Evolutionary conservation across 2,888 invertebrate species (phyloP), one percentile per base, ranked within the genome.

Genomic region (Amblyjoppa proteus): DNA sequence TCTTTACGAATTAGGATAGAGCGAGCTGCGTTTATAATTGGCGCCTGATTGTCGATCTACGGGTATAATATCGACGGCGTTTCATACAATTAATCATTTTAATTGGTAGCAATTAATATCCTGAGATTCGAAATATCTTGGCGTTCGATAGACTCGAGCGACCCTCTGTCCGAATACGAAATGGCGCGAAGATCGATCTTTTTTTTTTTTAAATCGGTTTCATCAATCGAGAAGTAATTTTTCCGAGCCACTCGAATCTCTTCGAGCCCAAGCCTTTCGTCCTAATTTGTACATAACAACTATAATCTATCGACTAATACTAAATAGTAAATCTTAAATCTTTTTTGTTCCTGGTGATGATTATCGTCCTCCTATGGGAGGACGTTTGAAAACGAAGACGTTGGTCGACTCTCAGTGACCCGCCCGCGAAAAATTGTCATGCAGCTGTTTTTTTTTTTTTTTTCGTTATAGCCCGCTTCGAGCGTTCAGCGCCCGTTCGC

Each of bases 81-180:
- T 81, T 81, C 74, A 41, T 86, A 78, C 70, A 51, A 85, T 69
- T 75, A 79, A 79, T 45, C 64, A 71, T 74, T 75, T 66, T 58
- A 69, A 38, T 31, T 64, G 56, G 74, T 83, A 87, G 85, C 82
- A 61, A 86, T 83, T 82, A 83, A 73, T 85, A 86, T 88, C 88
- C 88, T 87, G 88, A 88, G 88, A 88, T 88, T 88, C 88, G 85
- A 85, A 88, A 87, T 76, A 71, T 79, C 78, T 85, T 85, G 81
- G 69, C 58, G 41, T 58, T 81, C 76, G 74, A 74, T 31, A 56
- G 34, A 81, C 66, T 61, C 75, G 71, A 86, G 83, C 38, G 74
- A 78, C 83, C 61, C 84, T 61, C 6, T 80, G 49, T 56, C 11
- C 28, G 28, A 31, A 53, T 11, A 4, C n/a, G 20, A 66, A 66